Evolutionary conservation across 2,113 vertebrate species (phyloP), one percentile per base, ranked within the genome.

Genomic region (Pygoscelis antarcticus): DNA sequence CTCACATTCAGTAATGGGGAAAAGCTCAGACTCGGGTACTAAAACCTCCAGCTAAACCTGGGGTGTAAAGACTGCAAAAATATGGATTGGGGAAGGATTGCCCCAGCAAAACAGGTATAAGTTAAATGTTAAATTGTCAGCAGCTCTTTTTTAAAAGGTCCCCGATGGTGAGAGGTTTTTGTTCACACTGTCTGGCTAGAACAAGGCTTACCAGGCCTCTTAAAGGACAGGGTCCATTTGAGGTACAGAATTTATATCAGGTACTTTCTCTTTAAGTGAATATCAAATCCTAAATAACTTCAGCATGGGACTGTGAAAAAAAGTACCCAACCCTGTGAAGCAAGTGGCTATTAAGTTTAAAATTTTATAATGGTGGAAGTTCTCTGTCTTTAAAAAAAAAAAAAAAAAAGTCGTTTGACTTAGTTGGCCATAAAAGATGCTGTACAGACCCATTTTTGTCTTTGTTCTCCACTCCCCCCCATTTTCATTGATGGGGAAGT

Each of bases 401-500:
- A 38, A 74, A 47, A 46, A 38, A 74, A 47, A 46, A 14, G 6
- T 7, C 2, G n/a, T 55, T 66, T 91, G 79, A 71, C 38, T 65
- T 71, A 40, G 34, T n/a, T 85, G 62, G 14, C 40, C 29, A 19
- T 84, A 81, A 70, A 61, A 75, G 65, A 38, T 91, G 32, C 27
- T 91, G 51, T 83, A 51, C 61, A 42, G 61, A 60, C 44, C 44
- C 89, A 55, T 89, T 96, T 87, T 90, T 89, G 58, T 83, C 54
- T 90, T 89, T 54, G 7, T 83, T 92, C 75, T 93, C 26, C 11
- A 4, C 51, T 44, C 23, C 12, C 23, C 20, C n/a, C 15, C 22
- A 60, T 95, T 92, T 93, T 97, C 83, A 96, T 94, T 97, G 81
- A 95, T 96, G 96, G 87, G 90, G 91, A 95, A 93, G 95, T 97